Conservation (phyloP, 1,140 invertebrate genomes). For the Zophobas morio region DNA sequence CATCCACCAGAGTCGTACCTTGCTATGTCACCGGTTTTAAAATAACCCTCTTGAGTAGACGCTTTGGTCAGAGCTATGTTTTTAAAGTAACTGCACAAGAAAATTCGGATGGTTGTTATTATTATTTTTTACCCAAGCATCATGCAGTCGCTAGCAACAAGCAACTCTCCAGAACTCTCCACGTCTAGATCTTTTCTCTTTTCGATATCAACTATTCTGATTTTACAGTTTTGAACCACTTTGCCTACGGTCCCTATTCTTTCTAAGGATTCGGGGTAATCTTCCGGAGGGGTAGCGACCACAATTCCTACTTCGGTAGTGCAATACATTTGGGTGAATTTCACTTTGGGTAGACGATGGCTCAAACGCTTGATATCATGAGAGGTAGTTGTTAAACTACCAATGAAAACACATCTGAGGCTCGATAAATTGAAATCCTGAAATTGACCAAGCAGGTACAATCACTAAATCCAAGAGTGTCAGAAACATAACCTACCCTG, state of each 20-base stretch:
- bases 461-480: no score
- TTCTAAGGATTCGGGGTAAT: slow-evolving; percentile 45
- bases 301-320: slow-evolving; percentile 54
- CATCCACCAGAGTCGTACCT: slow-evolving; percentile 76
- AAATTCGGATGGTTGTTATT: background rate
- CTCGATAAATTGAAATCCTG: slow-evolving; percentile 59
- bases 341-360: slow-evolving; percentile 49
- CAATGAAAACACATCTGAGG: slow-evolving; percentile 57
- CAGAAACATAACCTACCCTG: slow-evolving; percentile 35
- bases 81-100: slow-evolving; percentile 59
- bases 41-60: slow-evolving; percentile 69
- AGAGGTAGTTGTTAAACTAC: slow-evolving; percentile 50
- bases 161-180: slow-evolving; percentile 57
- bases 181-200: slow-evolving; percentile 46
- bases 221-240: slow-evolving; percentile 51
- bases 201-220: slow-evolving; percentile 56
- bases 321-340: slow-evolving; percentile 54
- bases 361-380: slow-evolving; percentile 49
- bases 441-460: background rate
- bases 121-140: slow-evolving; percentile 57
- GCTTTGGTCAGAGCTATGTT: slow-evolving; percentile 47
- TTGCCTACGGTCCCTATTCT: slow-evolving; percentile 55
- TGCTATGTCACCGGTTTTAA: slow-evolving; percentile 80
- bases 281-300: slow-evolving; percentile 32
- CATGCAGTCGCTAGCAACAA: slow-evolving; percentile 54